phyloP scores from a whole-genome alignment of 2,888 invertebrate genomes.

The Thumatha senex region DNA sequence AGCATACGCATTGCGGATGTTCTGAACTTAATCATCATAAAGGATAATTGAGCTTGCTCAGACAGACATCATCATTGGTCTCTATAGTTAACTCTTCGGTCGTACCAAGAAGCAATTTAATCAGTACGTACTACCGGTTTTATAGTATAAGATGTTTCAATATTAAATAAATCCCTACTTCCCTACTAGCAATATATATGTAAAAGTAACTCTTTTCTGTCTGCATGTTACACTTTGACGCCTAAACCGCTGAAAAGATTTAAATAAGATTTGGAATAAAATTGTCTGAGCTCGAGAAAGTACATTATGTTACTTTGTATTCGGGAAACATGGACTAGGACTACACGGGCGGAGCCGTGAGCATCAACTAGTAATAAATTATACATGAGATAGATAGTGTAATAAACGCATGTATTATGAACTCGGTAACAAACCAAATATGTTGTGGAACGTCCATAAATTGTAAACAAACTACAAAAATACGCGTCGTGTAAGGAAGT shows the following conservation, averaged over 20 bases:
- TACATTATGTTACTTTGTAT: too few relatives aligned
- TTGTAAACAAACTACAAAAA: slow-evolving; percentile 34
- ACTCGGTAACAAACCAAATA: slow-evolving; percentile 16
- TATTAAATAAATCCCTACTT: too few relatives aligned
- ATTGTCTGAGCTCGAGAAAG: too few relatives aligned
- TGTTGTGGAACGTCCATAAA: slow-evolving; percentile 27
- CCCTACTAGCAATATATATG: too few relatives aligned
- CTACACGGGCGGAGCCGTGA: too few relatives aligned
- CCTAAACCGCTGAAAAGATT: too few relatives aligned
- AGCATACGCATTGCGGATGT: slow-evolving; percentile 13
- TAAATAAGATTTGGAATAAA: too few relatives aligned
- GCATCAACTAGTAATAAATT: background rate
- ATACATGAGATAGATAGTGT: background rate
- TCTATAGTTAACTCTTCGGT: background rate
- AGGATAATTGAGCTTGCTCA: slow-evolving; percentile 27
- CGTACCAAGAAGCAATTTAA: slow-evolving; percentile 12
- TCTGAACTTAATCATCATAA: slow-evolving; percentile 28
- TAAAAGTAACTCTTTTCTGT: too few relatives aligned
- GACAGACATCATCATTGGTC: slow-evolving; percentile 1
- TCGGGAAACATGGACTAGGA: too few relatives aligned
- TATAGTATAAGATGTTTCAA: background rate
- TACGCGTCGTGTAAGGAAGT: slow-evolving; percentile 36
- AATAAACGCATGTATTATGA: slow-evolving; percentile 14
- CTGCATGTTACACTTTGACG: too few relatives aligned
- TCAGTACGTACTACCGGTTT: background rate